Conservation (phyloP, 2,797 vertebrate genomes). For the Melanotaenia parkinsoni region DNA sequence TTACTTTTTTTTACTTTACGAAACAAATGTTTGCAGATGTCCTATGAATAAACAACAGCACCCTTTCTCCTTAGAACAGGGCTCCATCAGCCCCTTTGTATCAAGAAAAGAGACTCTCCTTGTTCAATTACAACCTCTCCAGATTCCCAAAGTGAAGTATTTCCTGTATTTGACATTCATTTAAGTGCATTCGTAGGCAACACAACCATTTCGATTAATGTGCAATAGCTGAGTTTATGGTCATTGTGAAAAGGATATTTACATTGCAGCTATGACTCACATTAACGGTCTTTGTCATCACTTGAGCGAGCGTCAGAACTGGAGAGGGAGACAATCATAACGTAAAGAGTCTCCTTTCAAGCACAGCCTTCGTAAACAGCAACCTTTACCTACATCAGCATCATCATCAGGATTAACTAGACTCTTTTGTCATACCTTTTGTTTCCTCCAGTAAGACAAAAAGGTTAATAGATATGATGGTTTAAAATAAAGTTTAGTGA, state of each 20-base stretch:
- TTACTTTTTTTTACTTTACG: slow-evolving; percentile 82
- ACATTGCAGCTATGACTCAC: slow-evolving; percentile 82
- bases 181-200: slow-evolving; percentile 86
- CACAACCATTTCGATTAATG: slow-evolving; percentile 75
- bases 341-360: slow-evolving; percentile 77
- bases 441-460: slow-evolving; percentile 93
- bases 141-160: slow-evolving; percentile 75
- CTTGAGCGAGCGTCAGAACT: slow-evolving; percentile 65
- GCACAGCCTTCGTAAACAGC: slow-evolving; percentile 81
- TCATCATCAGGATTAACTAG: slow-evolving; percentile 93
- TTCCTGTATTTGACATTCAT: slow-evolving; percentile 78
- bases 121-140: slow-evolving; percentile 75
- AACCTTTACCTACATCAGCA: slow-evolving; percentile 90
- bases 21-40: slow-evolving; percentile 87
- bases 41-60: slow-evolving; percentile 86
- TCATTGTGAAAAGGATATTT: slow-evolving; percentile 79
- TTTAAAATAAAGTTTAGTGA: slow-evolving; percentile 99
- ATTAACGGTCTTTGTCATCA: slow-evolving; percentile 71
- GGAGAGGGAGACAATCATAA: slow-evolving; percentile 74
- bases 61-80: slow-evolving; percentile 69
- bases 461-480: slow-evolving; percentile 99
- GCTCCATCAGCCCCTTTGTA: slow-evolving; percentile 54
- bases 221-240: slow-evolving; percentile 78
- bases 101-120: slow-evolving; percentile 77
- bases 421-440: slow-evolving; percentile 89